Conservation (phyloP, 2,888 invertebrate species). For the Craniophora ligustri region DNA sequence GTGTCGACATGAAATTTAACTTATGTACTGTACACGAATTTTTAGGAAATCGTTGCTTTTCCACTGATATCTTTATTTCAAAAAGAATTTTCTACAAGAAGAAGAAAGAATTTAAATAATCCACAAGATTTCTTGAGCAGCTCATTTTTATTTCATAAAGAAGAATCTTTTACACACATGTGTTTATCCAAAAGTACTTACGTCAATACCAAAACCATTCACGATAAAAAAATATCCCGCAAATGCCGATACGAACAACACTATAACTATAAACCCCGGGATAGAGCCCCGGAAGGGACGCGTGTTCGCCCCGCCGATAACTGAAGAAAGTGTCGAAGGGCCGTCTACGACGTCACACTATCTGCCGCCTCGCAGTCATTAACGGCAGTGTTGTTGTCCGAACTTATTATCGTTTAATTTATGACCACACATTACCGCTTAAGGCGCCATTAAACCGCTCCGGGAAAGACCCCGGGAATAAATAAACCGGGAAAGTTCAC, state of each 20-base stretch:
- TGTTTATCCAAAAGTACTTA: neutral
- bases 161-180: neutral
- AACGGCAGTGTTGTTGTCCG: slow-evolving; percentile 83
- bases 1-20: neutral
- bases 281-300: slow-evolving; percentile 54
- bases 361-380: slow-evolving; percentile 63
- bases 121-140: neutral
- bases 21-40: neutral
- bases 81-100: neutral
- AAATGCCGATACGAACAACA: slow-evolving; percentile 43
- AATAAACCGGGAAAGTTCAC: slow-evolving; percentile 77
- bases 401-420: slow-evolving; percentile 88
- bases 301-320: slow-evolving; percentile 51
- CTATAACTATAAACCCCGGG: slow-evolving; percentile 41
- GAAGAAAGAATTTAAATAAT: neutral
- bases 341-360: slow-evolving; percentile 54
- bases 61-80: neutral
- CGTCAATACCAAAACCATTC: slow-evolving; percentile 28
- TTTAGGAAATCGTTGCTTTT: neutral
- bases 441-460: slow-evolving; percentile 81
- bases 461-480: slow-evolving; percentile 72
- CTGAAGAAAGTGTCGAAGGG: slow-evolving; percentile 62
- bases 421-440: slow-evolving; percentile 86
- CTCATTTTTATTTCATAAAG: neutral
- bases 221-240: slow-evolving; percentile 44